Evolutionary conservation across 2,797 vertebrate species (phyloP).

Genomic region (Coluber constrictor): DNA sequence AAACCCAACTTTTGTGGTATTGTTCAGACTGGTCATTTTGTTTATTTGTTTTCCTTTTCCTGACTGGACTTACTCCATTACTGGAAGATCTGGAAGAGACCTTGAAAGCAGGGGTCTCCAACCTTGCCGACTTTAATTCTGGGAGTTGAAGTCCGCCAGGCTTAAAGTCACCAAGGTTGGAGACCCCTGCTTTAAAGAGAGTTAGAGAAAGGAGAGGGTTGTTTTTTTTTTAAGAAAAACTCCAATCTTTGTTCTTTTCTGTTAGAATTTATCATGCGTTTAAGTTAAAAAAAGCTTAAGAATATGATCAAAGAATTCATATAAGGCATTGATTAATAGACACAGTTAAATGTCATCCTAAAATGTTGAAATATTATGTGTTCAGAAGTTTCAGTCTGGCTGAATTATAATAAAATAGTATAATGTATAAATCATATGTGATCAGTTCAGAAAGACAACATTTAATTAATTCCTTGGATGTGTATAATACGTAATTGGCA

Average conservation of each 20-base stretch:
- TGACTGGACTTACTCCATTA: not conserved
- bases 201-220: not conserved
- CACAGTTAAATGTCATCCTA: not conserved
- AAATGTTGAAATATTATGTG: not conserved
- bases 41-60: not conserved
- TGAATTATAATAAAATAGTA: not conserved
- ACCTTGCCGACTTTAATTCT: too few relatives aligned
- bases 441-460: not conserved
- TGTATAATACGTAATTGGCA: not conserved
- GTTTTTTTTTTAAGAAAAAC: not conserved
- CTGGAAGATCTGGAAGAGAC: not conserved
- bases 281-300: not conserved
- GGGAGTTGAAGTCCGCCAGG: too few relatives aligned
- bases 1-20: not conserved
- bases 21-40: not conserved
- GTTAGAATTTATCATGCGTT: not conserved
- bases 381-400: not conserved
- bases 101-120: not conserved
- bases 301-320: not conserved
- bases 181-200: not conserved
- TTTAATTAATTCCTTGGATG: not conserved
- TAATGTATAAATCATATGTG: not conserved
- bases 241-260: not conserved
- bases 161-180: too few relatives aligned
- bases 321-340: not conserved